phyloP scores from a whole-genome alignment of 1,140 invertebrate species.

The Apis laboriosa region DNA sequence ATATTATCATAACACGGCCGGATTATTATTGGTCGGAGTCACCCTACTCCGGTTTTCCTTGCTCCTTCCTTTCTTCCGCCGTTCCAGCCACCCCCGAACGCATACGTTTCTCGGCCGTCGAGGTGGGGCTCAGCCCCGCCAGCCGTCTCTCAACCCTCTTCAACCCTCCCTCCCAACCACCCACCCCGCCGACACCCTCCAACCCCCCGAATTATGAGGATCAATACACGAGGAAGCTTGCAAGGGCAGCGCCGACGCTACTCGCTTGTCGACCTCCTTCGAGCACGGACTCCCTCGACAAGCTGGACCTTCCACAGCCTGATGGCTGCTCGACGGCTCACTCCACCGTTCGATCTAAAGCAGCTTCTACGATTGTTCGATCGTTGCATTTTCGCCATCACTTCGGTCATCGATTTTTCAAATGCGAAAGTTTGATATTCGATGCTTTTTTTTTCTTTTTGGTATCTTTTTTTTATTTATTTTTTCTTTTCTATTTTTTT shows the following conservation, averaged over 20 bases:
- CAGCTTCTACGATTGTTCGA: neutral
- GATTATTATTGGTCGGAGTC: conserved; percentile 79
- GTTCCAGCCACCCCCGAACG: conserved; percentile 71
- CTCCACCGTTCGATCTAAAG: neutral
- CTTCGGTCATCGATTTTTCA: no score
- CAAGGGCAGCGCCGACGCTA: conserved; percentile 77
- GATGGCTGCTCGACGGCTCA: conserved; percentile 19
- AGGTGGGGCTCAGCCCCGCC: conserved; percentile 71
- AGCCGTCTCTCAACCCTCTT: conserved; percentile 63
- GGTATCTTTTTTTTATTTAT: no score
- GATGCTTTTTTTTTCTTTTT: neutral
- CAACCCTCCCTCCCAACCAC: conserved; percentile 58
- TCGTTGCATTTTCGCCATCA: neutral
- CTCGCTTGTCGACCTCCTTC: conserved; percentile 75
- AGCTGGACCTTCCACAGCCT: conserved; percentile 49
- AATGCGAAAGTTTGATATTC: no score
- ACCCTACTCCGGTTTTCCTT: conserved; percentile 69
- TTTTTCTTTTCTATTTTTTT: no score
- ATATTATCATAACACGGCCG: conserved; percentile 80
- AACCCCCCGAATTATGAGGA: conserved; percentile 79
- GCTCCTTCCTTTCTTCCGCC: conserved; percentile 74
- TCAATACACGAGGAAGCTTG: conserved; percentile 80
- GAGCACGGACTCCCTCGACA: conserved; percentile 61
- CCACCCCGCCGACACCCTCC: conserved; percentile 59
- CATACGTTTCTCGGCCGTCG: conserved; percentile 74